Conservation (phyloP, 2,888 invertebrate species). For the Ephialtes manifestator region DNA sequence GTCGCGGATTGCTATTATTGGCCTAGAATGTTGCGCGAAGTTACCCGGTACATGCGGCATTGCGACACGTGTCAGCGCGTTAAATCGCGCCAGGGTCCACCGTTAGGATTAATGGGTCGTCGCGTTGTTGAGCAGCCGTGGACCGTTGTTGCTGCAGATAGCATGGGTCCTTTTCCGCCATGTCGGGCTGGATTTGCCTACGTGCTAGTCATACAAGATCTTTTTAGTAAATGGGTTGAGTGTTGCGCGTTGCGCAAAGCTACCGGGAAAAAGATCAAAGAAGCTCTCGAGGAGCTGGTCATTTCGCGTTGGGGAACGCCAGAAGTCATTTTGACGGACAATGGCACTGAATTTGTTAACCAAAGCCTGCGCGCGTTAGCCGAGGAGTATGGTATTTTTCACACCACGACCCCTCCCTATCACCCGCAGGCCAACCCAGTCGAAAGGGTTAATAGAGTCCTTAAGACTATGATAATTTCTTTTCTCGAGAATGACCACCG, state of each 20-base stretch:
- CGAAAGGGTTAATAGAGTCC: neutral
- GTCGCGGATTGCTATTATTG: conserved; percentile 66
- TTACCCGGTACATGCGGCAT: conserved; percentile 62
- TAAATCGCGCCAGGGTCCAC: conserved; percentile 54
- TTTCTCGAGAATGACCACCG: conserved; percentile 65
- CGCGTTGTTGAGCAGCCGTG: conserved; percentile 55
- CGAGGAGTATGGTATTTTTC: conserved; percentile 18
- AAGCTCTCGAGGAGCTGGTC: neutral
- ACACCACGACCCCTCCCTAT: conserved; percentile 42
- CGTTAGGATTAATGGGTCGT: conserved; percentile 67
- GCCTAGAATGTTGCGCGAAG: conserved; percentile 65
- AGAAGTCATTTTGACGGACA: conserved; percentile 65
- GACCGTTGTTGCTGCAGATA: conserved; percentile 52
- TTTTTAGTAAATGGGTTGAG: neutral
- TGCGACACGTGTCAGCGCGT: conserved; percentile 70
- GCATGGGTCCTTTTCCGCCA: conserved; percentile 54
- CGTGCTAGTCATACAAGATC: neutral
- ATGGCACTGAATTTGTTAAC: conserved; percentile 69
- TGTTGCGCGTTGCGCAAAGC: neutral
- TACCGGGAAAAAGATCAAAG: neutral
- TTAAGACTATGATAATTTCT: neutral
- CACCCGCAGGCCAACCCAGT: conserved; percentile 16
- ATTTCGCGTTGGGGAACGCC: conserved; percentile 22
- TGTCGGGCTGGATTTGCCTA: neutral
- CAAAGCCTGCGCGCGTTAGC: conserved; percentile 1